Conservation (phyloP, 2,888 invertebrate species). For the Dioctria rufipes region DNA sequence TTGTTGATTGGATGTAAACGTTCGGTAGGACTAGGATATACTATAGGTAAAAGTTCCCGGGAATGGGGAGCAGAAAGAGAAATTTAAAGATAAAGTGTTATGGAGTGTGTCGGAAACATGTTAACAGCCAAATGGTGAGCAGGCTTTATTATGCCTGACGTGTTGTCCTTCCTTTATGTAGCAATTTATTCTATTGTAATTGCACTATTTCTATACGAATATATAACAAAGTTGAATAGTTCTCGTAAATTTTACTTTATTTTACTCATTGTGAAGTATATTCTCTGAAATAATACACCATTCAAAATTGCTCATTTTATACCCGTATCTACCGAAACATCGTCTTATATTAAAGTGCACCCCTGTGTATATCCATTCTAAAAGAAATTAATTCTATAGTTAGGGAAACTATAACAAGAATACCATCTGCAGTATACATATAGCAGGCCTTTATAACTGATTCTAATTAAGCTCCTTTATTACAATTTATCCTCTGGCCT, state of each 20-base stretch:
- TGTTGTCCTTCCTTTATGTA: neutral
- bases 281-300: neutral
- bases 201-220: neutral
- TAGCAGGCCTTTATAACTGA: slow-evolving; percentile 14
- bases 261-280: neutral
- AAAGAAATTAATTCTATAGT: slow-evolving; percentile 38
- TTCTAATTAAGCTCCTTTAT: slow-evolving; percentile 41
- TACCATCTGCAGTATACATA: neutral
- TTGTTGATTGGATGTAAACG: slow-evolving; percentile 40
- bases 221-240: neutral
- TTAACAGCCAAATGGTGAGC: too few relatives aligned
- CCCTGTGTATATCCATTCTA: neutral
- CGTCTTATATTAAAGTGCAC: neutral
- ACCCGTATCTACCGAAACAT: neutral
- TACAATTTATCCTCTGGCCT: neutral
- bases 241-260: neutral
- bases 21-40: neutral
- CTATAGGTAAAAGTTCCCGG: too few relatives aligned
- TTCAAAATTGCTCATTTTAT: neutral
- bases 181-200: neutral
- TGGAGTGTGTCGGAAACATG: neutral
- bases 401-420: neutral
- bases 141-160: too few relatives aligned
- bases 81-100: slow-evolving; percentile 18
- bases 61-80: neutral